A percentile compares a stretch with the other conserved stretches of the same genome.
These are phyloP conservation scores for Myzus persicae DNA, from an alignment of 1,140 invertebrate genomes.

Conservation along the genomic window DNA sequence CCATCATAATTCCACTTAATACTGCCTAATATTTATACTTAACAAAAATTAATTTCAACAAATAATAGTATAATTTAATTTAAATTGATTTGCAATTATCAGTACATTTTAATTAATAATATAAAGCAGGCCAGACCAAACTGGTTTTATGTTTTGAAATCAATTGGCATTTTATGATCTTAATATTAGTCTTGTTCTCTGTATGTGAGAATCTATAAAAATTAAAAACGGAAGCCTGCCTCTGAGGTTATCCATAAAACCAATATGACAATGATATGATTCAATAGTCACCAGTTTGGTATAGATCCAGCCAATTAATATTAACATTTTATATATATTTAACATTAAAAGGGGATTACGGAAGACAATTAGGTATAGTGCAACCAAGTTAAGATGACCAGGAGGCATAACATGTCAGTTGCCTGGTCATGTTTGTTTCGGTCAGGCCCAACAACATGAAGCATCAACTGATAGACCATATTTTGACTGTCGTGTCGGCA, in stretches of 20 bases:
- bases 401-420: background rate
- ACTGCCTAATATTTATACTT: slow-evolving; percentile 28
- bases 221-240: background rate
- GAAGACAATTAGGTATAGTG: slow-evolving; percentile 35
- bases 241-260: background rate
- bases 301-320: slow-evolving; percentile 18
- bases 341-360: slow-evolving; percentile 45
- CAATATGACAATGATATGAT: slow-evolving; percentile 31
- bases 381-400: slow-evolving; percentile 9
- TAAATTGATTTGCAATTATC: slow-evolving; percentile 50
- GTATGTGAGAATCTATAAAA: background rate
- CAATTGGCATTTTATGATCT: background rate
- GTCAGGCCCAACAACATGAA: background rate
- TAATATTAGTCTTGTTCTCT: slow-evolving; percentile 25
- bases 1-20: slow-evolving; percentile 35
- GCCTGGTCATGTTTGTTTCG: background rate
- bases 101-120: slow-evolving; percentile 51
- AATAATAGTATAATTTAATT: slow-evolving; percentile 35
- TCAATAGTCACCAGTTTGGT: slow-evolving; percentile 22
- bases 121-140: slow-evolving; percentile 35
- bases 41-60: slow-evolving; percentile 54
- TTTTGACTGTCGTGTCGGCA: too few species aligned
- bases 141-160: background rate
- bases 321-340: slow-evolving; percentile 43
- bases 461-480: background rate